phyloP scores from a whole-genome alignment of 2,888 invertebrate genomes.

The Carterocephalus palaemon region DNA sequence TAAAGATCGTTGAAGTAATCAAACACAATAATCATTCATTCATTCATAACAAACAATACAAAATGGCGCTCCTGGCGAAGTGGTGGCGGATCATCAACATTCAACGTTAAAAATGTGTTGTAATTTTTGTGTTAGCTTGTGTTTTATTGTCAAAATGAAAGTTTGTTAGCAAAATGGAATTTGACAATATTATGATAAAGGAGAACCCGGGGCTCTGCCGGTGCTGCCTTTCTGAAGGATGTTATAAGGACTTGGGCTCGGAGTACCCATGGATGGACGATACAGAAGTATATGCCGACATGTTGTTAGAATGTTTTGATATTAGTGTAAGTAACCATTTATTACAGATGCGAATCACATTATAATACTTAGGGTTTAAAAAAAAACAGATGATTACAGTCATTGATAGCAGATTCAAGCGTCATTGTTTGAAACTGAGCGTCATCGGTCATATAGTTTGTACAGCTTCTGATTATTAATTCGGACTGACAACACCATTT shows the following conservation, averaged over 20 bases:
- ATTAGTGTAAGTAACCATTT: conserved; percentile 57
- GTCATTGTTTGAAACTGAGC: no score
- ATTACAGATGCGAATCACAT: no score
- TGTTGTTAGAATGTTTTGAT: conserved; percentile 72
- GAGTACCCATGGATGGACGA: conserved; percentile 72
- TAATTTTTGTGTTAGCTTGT: not conserved
- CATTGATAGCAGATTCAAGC: no score
- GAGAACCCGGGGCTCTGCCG: conserved; percentile 72
- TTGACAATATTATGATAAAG: conserved; percentile 64
- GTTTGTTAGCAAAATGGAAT: conserved; percentile 52
- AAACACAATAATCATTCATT: no score
- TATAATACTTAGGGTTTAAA: no score
- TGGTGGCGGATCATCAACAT: not conserved
- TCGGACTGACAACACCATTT: no score
- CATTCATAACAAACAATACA: no score
- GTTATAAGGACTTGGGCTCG: conserved; percentile 65
- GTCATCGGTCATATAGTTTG: no score
- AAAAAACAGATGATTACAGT: no score
- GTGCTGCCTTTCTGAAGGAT: conserved; percentile 72
- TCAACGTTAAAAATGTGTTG: no score
- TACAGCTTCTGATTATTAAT: no score
- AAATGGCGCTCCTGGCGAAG: conserved; percentile 31
- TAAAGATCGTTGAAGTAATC: no score
- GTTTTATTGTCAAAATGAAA: not conserved
- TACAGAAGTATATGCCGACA: conserved; percentile 71